Evolutionary conservation across 2,888 invertebrate genomes (phyloP).

Genomic region (Ypsolopha sequella): DNA sequence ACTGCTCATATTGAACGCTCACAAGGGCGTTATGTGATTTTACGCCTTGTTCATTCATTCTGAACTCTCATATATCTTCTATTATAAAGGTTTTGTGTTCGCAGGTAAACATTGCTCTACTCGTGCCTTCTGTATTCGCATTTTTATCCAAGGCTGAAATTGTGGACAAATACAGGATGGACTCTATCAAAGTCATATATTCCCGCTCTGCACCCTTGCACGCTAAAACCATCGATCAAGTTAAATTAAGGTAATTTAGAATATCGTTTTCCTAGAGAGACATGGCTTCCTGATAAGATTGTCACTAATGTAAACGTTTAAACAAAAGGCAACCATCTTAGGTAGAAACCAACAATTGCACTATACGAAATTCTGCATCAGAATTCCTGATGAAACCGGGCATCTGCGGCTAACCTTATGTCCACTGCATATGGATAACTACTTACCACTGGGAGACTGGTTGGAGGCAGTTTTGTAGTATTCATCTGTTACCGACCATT

Average conservation of each 20-base stretch:
- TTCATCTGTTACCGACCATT: no score
- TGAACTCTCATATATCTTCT: no score
- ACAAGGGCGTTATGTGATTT: no score
- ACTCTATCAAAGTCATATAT: constrained; percentile 41
- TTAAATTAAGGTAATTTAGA: constrained; percentile 35
- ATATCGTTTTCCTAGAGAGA: background rate
- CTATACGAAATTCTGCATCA: background rate
- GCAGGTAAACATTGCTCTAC: constrained; percentile 38
- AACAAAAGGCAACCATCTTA: no score
- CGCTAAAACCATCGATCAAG: constrained; percentile 33
- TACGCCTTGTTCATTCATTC: no score
- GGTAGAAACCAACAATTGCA: background rate
- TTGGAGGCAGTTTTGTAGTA: no score
- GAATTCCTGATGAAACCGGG: background rate
- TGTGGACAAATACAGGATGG: constrained; percentile 25
- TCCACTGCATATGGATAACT: background rate
- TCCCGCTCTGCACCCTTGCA: constrained; percentile 43
- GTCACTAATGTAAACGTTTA: background rate
- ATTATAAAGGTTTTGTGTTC: constrained; percentile 10
- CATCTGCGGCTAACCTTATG: background rate
- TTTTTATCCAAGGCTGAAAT: constrained; percentile 29
- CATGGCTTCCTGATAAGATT: no score
- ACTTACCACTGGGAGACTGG: no score
- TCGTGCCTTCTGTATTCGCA: constrained; percentile 29
- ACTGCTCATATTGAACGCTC: no score